These are phyloP conservation scores for Drosophila asahinai DNA, from an alignment of 1,140 invertebrate species.

Conservation along the genomic window DNA sequence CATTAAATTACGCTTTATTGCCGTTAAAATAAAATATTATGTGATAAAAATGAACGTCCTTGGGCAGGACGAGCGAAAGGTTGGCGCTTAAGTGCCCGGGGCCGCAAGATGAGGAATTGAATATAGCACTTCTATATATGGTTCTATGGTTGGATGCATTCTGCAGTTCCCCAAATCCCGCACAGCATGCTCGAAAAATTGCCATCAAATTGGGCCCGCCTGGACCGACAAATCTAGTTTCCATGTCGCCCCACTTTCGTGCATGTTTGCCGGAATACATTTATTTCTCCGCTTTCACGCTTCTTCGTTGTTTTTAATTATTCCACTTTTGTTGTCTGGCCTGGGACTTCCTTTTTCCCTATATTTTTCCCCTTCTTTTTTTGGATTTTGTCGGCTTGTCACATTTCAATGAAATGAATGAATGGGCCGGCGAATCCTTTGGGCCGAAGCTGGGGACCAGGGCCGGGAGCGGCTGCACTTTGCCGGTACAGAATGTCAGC, in stretches of 20 bases:
- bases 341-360: constrained; percentile 6
- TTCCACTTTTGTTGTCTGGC: constrained; percentile 57
- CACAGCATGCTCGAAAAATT: constrained; percentile 23
- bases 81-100: constrained; percentile 41
- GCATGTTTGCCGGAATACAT: constrained; percentile 37
- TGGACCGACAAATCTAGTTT: constrained; percentile 37
- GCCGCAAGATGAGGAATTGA: constrained; percentile 11
- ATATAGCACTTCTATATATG: constrained; percentile 10
- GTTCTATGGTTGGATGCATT: constrained; percentile 24
- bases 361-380: constrained; percentile 27
- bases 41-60: constrained; percentile 74
- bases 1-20: constrained; percentile 84
- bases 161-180: constrained; percentile 13
- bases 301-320: constrained; percentile 72
- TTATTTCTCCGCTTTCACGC: constrained; percentile 46
- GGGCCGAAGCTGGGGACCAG: constrained; percentile 1
- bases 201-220: constrained; percentile 21
- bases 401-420: constrained; percentile 82
- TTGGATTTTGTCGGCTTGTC: constrained; percentile 70
- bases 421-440: constrained; percentile 49
- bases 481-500: constrained; percentile 72
- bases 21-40: constrained; percentile 84
- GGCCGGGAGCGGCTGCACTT: constrained; percentile 45
- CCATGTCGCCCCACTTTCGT: constrained; percentile 42
- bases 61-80: constrained; percentile 53